These are phyloP conservation scores for Varecia variegata DNA, from an alignment of 2,797 vertebrate genomes.

Conservation along the genomic window DNA sequence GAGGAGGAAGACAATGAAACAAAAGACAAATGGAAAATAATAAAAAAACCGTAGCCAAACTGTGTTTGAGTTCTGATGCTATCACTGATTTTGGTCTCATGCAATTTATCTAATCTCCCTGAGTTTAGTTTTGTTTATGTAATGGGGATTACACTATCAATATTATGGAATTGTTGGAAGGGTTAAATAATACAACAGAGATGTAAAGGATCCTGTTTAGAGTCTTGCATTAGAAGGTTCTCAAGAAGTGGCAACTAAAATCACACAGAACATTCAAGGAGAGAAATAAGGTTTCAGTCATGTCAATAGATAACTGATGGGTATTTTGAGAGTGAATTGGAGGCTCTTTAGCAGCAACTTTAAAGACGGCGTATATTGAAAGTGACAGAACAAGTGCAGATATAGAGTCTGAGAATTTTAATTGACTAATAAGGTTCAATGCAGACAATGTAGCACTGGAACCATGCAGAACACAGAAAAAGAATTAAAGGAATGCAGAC, in stretches of 20 bases:
- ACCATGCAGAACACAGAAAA: neutral
- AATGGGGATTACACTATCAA: neutral
- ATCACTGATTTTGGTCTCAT: neutral
- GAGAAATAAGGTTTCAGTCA: neutral
- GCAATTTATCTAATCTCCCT: neutral
- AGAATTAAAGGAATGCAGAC: neutral
- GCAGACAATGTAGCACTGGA: neutral
- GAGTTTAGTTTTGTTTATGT: neutral
- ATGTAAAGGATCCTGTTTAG: neutral
- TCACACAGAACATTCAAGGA: neutral
- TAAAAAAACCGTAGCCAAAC: neutral
- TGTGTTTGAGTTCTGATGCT: neutral
- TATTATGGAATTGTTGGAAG: neutral
- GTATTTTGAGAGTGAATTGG: neutral
- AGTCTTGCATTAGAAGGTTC: neutral
- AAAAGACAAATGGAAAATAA: neutral
- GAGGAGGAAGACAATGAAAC: neutral
- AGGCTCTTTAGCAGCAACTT: neutral
- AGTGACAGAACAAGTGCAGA: neutral
- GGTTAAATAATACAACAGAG: neutral
- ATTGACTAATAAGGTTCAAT: neutral
- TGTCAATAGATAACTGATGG: neutral
- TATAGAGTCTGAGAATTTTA: neutral
- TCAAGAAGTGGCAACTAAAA: neutral
- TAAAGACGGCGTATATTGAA: neutral